phyloP scores from a whole-genome alignment of 1,140 invertebrate genomes.

The Eubasilissa regina region DNA sequence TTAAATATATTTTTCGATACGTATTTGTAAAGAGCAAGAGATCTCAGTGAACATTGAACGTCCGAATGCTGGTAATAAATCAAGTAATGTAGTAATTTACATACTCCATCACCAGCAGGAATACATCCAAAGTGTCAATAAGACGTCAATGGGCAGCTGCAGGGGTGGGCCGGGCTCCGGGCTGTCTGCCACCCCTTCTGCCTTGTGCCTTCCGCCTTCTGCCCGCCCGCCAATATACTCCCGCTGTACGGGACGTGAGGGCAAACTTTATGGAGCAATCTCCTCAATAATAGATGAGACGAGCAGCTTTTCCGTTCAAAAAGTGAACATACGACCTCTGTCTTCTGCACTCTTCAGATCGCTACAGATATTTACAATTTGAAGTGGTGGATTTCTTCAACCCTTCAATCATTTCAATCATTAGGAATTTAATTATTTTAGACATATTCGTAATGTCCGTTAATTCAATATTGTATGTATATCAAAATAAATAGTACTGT shows the following conservation, averaged over 20 bases:
- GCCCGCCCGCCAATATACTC: slow-evolving; percentile 45
- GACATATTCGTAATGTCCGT: too few relatives aligned
- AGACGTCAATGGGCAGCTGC: slow-evolving; percentile 17
- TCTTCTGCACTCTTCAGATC: slow-evolving; percentile 36
- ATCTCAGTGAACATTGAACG: too few relatives aligned
- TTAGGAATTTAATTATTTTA: too few relatives aligned
- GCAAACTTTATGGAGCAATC: slow-evolving; percentile 60
- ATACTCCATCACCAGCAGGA: slow-evolving; percentile 20
- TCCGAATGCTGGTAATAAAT: neutral
- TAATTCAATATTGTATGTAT: too few relatives aligned
- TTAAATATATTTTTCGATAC: too few relatives aligned
- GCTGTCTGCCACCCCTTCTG: neutral
- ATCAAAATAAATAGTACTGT: too few relatives aligned
- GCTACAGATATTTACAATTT: slow-evolving; percentile 18
- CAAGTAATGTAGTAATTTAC: slow-evolving; percentile 16
- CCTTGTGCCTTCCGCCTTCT: neutral
- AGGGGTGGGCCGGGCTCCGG: too few relatives aligned
- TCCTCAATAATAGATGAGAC: slow-evolving; percentile 60
- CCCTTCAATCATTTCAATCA: too few relatives aligned
- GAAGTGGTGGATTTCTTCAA: neutral
- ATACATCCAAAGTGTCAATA: slow-evolving; percentile 44
- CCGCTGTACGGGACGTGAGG: slow-evolving; percentile 58
- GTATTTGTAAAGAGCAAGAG: too few relatives aligned
- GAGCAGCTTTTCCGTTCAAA: slow-evolving; percentile 57
- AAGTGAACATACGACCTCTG: slow-evolving; percentile 53